Conservation (phyloP, 2,888 invertebrate genomes). For the Pristionchus japonicus region DNA sequence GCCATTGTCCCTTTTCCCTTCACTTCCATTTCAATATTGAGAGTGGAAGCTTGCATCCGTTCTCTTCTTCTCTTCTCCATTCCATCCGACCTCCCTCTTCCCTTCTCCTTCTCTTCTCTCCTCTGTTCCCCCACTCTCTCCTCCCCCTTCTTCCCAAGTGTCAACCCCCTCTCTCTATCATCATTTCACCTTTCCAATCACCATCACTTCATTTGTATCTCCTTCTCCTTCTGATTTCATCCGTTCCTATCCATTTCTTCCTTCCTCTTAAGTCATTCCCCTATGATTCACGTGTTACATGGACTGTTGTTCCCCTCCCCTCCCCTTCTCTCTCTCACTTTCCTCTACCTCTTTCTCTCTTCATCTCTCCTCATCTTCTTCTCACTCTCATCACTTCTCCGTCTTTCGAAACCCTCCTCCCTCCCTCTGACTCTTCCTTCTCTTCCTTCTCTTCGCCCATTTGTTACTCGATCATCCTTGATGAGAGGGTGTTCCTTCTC, state of each 20-base stretch:
- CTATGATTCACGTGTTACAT: slow-evolving; percentile 36
- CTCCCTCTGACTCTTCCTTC: slow-evolving; percentile 1
- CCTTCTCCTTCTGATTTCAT: slow-evolving; percentile 22
- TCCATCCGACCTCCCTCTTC: slow-evolving; percentile 1
- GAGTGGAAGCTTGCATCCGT: slow-evolving; percentile 39
- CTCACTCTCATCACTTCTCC: not conserved
- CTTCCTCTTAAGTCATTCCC: slow-evolving; percentile 9
- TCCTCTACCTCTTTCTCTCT: not conserved
- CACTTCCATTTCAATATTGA: slow-evolving; percentile 1
- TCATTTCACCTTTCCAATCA: slow-evolving; percentile 16
- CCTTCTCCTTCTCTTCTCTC: slow-evolving; percentile 9
- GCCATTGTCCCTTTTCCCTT: not conserved
- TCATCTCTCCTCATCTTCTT: not conserved
- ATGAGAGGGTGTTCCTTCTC: slow-evolving; percentile 38
- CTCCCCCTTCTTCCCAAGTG: not conserved
- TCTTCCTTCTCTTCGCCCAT: no score
- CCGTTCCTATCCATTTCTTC: not conserved
- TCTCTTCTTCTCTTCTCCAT: not conserved
- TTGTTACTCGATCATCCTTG: slow-evolving; percentile 32
- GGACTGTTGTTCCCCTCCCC: slow-evolving; percentile 35
- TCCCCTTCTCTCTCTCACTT: not conserved
- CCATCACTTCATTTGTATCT: slow-evolving; percentile 17
- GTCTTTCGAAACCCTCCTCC: slow-evolving; percentile 24
- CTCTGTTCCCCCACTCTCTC: not conserved
- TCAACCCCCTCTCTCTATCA: slow-evolving; percentile 19